Evolutionary conservation across 2,797 vertebrate genomes (phyloP), one percentile per base, ranked within the genome.

Genomic region (Dendrocincla fuliginosa): DNA sequence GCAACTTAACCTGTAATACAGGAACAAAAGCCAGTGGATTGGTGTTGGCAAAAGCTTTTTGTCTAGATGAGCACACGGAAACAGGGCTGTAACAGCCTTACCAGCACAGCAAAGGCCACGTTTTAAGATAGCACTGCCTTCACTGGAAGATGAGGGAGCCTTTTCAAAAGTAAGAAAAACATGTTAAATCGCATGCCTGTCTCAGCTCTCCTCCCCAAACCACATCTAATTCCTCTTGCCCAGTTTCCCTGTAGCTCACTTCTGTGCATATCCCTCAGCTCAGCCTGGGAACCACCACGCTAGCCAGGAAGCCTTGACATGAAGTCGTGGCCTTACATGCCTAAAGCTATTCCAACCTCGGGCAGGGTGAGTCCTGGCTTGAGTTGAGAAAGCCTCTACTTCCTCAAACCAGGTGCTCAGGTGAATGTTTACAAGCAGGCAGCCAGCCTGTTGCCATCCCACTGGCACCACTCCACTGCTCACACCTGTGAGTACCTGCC

Each of bases 401-500:
- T 30, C 57, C 32, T 23, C 7, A 65, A 59, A 3, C 33, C 5
- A 4, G 10, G 41, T 32, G 24, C 30, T 60, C n/a, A 33, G 30
- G 33, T 39, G 52, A 30, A 33, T 0, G 1, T 17, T 44, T 8
- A 19, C 15, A 27, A 19, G 52, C 32, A 27, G 44, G 3, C 6
- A 2, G 1, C 4, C 16, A 2, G 42, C 3, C 4, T 6, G 11
- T 17, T 47, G 7, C 47, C 53, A 9, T 19, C 30, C 59, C 37
- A 7, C 22, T 20, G 32, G 14, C 59, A 19, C n/a, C n/a, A 16
- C 2, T 16, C 35, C 2, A 1, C 56, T 23, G 39, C 47, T 50
- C 16, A 12, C 25, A 22, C 30, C n/a, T 41, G 14, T 1, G 10
- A 42, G 23, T 13, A 12, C 30, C 61, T 69, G 63, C 32, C 44